Percentiles rank a stretch among this genome's conserved stretches.
Conservation (phyloP, 1,140 invertebrate genomes). For the Drosophila nasuta region DNA sequence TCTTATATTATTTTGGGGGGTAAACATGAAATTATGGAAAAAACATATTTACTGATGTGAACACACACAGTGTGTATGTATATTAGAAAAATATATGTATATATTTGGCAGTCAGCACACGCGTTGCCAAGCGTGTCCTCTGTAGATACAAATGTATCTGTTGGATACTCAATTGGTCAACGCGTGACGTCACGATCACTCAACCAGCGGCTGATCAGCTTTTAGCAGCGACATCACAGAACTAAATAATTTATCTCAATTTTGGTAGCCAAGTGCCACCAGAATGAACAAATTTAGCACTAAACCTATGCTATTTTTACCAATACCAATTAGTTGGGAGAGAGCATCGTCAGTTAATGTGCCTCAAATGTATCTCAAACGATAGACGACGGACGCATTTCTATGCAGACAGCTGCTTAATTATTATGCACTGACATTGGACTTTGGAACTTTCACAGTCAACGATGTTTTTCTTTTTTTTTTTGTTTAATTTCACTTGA, state of each 20-base stretch:
- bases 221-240: slow-evolving; percentile 33
- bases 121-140: slow-evolving; percentile 45
- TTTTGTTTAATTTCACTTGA: slow-evolving; percentile 30
- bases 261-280: slow-evolving; percentile 39
- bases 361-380: slow-evolving; percentile 39
- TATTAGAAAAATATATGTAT: slow-evolving; percentile 15
- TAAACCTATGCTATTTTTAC: slow-evolving; percentile 54
- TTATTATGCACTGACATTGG: slow-evolving; percentile 64
- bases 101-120: slow-evolving; percentile 28
- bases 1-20: slow-evolving; percentile 17
- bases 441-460: slow-evolving; percentile 58
- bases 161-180: slow-evolving; percentile 40
- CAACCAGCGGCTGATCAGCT: slow-evolving; percentile 62
- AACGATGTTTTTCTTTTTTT: slow-evolving; percentile 19
- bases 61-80: not conserved
- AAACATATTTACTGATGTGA: slow-evolving; percentile 8
- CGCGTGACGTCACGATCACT: slow-evolving; percentile 76
- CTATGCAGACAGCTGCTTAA: slow-evolving; percentile 41
- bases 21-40: slow-evolving; percentile 50
- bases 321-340: slow-evolving; percentile 59
- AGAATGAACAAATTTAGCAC: slow-evolving; percentile 13
- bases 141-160: slow-evolving; percentile 19
- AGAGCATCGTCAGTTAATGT: slow-evolving; percentile 14
- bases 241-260: slow-evolving; percentile 55
- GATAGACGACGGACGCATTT: slow-evolving; percentile 42